Conservation (phyloP, 2,797 vertebrate genomes). For the Pseudomugil gertrudae region DNA sequence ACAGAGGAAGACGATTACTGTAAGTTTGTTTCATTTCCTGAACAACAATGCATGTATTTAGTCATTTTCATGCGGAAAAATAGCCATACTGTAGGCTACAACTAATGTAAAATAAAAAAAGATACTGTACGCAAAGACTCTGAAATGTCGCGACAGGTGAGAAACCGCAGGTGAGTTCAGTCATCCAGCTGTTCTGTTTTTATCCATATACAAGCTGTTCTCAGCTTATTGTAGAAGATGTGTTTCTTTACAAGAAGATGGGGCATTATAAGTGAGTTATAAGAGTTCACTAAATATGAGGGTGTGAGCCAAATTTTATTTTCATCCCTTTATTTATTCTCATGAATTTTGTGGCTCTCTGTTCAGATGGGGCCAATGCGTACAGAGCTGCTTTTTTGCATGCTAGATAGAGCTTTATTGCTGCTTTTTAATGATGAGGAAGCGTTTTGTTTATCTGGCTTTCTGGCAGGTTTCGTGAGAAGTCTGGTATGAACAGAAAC, state of each 20-base stretch:
- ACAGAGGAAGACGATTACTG: slow-evolving; percentile 20
- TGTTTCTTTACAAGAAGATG: not conserved
- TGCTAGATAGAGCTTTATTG: not conserved
- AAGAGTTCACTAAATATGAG: not conserved
- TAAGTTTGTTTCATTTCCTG: slow-evolving; percentile 52
- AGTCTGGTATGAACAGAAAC: slow-evolving; percentile 40
- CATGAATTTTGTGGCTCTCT: not conserved
- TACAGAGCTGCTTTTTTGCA: not conserved
- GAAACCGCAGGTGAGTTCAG: slow-evolving; percentile 45
- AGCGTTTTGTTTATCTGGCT: not conserved
- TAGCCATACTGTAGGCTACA: too few relatives aligned
- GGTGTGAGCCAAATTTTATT: not conserved
- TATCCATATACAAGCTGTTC: not conserved
- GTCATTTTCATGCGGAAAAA: too few relatives aligned
- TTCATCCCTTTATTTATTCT: not conserved
- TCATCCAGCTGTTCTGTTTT: slow-evolving; percentile 11
- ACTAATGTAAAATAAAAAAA: not conserved
- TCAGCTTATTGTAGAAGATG: not conserved
- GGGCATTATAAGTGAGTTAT: not conserved
- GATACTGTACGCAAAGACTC: not conserved
- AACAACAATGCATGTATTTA: too few relatives aligned
- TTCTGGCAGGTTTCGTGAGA: slow-evolving; percentile 5
- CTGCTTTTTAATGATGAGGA: slow-evolving; percentile 15
- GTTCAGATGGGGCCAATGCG: not conserved
- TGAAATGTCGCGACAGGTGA: slow-evolving; percentile 47